These are phyloP conservation scores for Peromyscus leucopus DNA, from an alignment of 2,113 vertebrate genomes.

Conservation along the genomic window DNA sequence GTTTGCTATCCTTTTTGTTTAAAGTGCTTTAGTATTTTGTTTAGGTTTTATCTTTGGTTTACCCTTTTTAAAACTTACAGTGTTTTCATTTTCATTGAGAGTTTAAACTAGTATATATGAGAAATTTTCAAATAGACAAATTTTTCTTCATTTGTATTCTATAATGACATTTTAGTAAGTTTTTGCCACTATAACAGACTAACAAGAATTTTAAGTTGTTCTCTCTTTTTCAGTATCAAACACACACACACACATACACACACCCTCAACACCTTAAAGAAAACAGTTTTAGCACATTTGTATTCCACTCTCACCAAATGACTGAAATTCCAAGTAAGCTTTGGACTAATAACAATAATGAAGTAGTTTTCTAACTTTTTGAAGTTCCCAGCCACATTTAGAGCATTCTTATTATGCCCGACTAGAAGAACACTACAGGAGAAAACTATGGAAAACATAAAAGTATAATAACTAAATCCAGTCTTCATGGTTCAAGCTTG, in stretches of 20 bases:
- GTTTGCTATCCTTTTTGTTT: slow-evolving; percentile 52
- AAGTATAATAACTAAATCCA: slow-evolving; percentile 37
- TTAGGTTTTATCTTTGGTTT: slow-evolving; percentile 23
- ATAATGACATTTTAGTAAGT: slow-evolving; percentile 63
- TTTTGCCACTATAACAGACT: slow-evolving; percentile 60
- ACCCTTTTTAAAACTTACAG: neutral
- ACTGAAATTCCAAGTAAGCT: slow-evolving; percentile 48
- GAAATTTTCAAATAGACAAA: slow-evolving; percentile 45
- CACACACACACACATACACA: neutral
- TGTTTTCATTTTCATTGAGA: slow-evolving; percentile 58
- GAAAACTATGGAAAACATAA: slow-evolving; percentile 32
- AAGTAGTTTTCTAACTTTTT: neutral
- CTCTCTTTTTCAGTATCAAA: slow-evolving; percentile 1
- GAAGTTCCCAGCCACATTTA: neutral
- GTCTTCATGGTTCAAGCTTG: neutral
- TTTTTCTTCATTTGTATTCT: slow-evolving; percentile 50
- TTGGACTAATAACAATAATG: neutral
- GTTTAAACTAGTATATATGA: slow-evolving; percentile 46
- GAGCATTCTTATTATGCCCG: neutral
- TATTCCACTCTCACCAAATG: slow-evolving; percentile 39
- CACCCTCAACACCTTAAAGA: slow-evolving; percentile 15
- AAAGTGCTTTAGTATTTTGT: slow-evolving; percentile 18
- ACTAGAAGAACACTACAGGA: neutral
- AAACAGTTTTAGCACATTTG: neutral
- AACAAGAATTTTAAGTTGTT: slow-evolving; percentile 49